Evolutionary conservation across 2,113 vertebrate species (phyloP).

Genomic region (Gorsachius goisagi): DNA sequence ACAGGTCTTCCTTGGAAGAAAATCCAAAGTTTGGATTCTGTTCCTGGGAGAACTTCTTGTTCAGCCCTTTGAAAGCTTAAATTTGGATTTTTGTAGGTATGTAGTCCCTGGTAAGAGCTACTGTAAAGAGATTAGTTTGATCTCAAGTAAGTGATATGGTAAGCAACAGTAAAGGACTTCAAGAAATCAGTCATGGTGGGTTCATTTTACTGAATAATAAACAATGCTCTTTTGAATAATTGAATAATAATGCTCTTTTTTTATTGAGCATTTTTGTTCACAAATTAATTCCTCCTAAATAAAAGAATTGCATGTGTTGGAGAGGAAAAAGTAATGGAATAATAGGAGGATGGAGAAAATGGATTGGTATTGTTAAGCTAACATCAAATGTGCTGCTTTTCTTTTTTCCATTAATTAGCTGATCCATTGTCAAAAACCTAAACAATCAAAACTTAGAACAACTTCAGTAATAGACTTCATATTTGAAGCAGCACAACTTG

Average conservation of each 20-base stretch:
- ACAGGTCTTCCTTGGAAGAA: not conserved
- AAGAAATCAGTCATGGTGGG: not conserved
- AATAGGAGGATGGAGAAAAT: not conserved
- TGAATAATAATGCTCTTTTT: not conserved
- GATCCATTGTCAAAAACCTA: not conserved
- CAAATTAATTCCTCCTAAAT: not conserved
- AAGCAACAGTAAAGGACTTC: not conserved
- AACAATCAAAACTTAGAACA: not conserved
- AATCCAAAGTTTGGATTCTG: not conserved
- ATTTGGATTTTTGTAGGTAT: not conserved
- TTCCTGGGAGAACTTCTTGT: not conserved
- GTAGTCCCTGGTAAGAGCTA: not conserved
- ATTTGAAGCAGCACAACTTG: not conserved
- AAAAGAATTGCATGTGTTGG: not conserved
- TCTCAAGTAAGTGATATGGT: not conserved
- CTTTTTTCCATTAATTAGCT: not conserved
- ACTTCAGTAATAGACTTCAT: not conserved
- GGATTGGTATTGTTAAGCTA: not conserved
- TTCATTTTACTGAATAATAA: not conserved
- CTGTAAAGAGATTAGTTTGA: not conserved
- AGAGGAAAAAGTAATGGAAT: not conserved
- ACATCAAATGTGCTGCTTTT: not conserved
- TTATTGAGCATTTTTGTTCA: not conserved
- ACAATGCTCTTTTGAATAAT: not conserved
- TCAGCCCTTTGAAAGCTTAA: not conserved